Evolutionary conservation across 2,113 vertebrate genomes (phyloP).

Genomic region (Pachyramphus minor): DNA sequence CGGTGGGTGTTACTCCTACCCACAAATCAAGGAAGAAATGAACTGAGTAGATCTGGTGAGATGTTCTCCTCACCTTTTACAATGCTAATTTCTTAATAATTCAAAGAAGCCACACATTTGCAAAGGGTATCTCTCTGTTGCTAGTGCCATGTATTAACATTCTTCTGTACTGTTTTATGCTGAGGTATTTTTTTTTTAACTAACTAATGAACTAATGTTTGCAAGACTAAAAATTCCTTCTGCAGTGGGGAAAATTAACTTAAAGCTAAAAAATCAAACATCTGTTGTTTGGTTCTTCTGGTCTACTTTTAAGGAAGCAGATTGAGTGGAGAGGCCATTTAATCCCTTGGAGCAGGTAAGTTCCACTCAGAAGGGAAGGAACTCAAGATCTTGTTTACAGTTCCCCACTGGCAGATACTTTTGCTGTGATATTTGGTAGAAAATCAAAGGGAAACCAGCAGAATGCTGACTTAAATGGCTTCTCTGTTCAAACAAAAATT

Average conservation of each 20-base stretch:
- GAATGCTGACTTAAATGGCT: slow-evolving; percentile 12
- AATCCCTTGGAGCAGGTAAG: slow-evolving; percentile 45
- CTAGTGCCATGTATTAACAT: background rate
- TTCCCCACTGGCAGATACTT: slow-evolving; percentile 26
- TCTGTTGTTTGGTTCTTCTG: slow-evolving; percentile 23
- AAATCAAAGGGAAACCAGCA: slow-evolving; percentile 37
- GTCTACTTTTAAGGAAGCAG: slow-evolving; percentile 35
- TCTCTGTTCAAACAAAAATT: slow-evolving; percentile 19
- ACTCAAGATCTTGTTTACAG: slow-evolving; percentile 46
- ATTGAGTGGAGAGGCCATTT: background rate
- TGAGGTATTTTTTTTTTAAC: background rate
- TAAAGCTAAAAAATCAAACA: slow-evolving; percentile 16
- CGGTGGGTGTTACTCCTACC: background rate
- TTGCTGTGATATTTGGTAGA: slow-evolving; percentile 42
- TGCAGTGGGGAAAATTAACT: background rate
- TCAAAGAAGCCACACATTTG: slow-evolving; percentile 25
- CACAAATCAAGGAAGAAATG: background rate
- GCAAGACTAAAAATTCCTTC: background rate
- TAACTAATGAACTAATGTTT: background rate
- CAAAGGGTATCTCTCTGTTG: background rate
- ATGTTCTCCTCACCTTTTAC: background rate
- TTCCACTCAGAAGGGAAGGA: slow-evolving; percentile 42
- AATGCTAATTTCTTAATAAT: background rate
- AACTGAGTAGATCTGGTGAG: background rate
- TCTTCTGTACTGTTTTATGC: background rate